A percentile compares a stretch with the other conserved stretches of the same genome.
Evolutionary conservation across 2,797 vertebrate species (phyloP).

Genomic region (Tokudaia tokunoshimensis): DNA sequence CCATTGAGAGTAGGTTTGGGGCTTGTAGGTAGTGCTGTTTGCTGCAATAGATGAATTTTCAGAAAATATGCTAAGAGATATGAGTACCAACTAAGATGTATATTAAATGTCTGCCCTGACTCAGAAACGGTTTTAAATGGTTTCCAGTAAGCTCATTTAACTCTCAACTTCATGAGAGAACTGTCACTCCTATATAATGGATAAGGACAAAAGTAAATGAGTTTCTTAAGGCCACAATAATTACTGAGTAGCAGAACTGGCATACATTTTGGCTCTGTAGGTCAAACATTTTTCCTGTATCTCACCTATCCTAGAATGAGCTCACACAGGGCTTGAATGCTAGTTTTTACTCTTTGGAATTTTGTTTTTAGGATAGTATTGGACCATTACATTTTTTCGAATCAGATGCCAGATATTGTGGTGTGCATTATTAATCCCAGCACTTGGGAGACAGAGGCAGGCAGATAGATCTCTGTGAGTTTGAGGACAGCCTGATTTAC

Average conservation of each 20-base stretch:
- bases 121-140: background rate
- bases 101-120: background rate
- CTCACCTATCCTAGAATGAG: background rate
- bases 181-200: background rate
- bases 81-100: background rate
- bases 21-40: background rate
- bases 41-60: slow-evolving; percentile 1
- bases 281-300: background rate
- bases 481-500: background rate
- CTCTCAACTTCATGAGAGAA: background rate
- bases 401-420: background rate
- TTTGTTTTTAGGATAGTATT: slow-evolving; percentile 11
- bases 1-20: background rate
- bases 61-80: slow-evolving; percentile 15
- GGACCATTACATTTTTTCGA: background rate
- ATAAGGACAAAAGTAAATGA: background rate
- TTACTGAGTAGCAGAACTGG: background rate
- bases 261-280: background rate
- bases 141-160: slow-evolving; percentile 3
- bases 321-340: background rate
- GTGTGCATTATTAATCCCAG: background rate
- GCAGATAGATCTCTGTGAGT: background rate
- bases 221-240: background rate
- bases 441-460: background rate
- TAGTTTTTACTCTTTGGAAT: background rate